Evolutionary conservation across 2,888 invertebrate genomes (phyloP), one percentile per base, ranked within the genome.

Genomic region (Hartigia nigra): DNA sequence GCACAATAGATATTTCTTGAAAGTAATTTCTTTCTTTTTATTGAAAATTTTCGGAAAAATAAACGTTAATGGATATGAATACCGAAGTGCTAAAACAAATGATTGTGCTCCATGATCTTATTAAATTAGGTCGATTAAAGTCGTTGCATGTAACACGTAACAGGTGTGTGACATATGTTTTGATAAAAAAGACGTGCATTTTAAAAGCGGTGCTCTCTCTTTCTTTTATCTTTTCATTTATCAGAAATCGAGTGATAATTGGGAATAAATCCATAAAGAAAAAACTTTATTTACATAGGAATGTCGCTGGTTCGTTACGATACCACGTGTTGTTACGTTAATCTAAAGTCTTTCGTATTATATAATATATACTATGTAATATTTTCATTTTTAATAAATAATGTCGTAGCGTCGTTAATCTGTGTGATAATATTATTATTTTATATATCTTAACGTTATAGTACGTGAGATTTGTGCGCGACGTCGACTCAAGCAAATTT

Each of bases 201-300:
- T 36, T 36, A 37, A 37, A 36, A 75, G 37, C 36, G 23, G 23
- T 75, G 23, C 35, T n/a, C 12, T 35, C 72, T 72, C 31, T 72
- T 31, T 12, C 11, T 72, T 31, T 12, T 23, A 14, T 2, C 9
- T 34, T 72, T 23, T 72, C 11, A 14, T 72, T 31, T 31, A 34
- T 72, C 72, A 1, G 34, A 34, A 34, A 34, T 34, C 34, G 14
- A 31, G 31, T 72, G 31, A 72, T 31, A 72, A 72, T 72, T 72
- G 34, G 32, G 72, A 72, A 72, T 72, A 72, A 72, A 72, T 72
- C 12, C 12, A 72, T 72, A 34, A 72, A 72, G 72, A 70, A 80
- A 74, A 77, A 79, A 78, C 76, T 83, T 78, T 85, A 86, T 87
- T 82, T 86, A 85, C 85, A 85, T 83, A 83, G 85, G 84, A 86